Conservation (phyloP, 2,113 vertebrate species). For the Thryonomys swinderianus region DNA sequence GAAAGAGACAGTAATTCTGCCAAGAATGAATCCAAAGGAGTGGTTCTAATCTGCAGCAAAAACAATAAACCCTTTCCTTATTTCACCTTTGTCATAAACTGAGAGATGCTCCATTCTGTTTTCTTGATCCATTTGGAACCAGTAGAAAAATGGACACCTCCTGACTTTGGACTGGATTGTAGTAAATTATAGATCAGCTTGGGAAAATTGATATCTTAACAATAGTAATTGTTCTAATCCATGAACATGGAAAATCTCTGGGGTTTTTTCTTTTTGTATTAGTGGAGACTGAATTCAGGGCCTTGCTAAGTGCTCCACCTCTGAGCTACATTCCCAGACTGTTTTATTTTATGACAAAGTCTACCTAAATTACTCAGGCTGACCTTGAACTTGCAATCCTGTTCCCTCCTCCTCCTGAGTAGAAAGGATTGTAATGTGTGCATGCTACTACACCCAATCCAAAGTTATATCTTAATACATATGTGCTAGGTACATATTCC, state of each 20-base stretch:
- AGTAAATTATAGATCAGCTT: constrained; percentile 14
- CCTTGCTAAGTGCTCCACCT: not conserved
- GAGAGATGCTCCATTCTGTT: not conserved
- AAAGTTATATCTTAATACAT: not conserved
- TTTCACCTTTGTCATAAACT: not conserved
- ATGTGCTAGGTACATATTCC: not conserved
- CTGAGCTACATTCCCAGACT: not conserved
- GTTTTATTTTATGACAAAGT: not conserved
- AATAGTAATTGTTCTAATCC: not conserved
- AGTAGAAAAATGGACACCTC: not conserved
- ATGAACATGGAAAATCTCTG: not conserved
- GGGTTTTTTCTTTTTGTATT: not conserved
- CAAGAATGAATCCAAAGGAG: not conserved
- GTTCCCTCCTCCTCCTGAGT: not conserved
- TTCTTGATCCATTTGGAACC: not conserved
- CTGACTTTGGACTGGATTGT: constrained; percentile 4
- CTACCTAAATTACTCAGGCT: not conserved
- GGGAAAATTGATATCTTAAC: constrained; percentile 25
- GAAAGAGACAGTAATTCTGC: not conserved
- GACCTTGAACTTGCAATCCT: not conserved
- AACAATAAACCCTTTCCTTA: not conserved
- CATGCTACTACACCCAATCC: not conserved
- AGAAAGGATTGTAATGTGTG: not conserved
- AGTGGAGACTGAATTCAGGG: not conserved
- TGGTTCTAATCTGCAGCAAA: not conserved